Evolutionary conservation across 2,113 vertebrate genomes (phyloP).

Genomic region (Ciconia stormi): DNA sequence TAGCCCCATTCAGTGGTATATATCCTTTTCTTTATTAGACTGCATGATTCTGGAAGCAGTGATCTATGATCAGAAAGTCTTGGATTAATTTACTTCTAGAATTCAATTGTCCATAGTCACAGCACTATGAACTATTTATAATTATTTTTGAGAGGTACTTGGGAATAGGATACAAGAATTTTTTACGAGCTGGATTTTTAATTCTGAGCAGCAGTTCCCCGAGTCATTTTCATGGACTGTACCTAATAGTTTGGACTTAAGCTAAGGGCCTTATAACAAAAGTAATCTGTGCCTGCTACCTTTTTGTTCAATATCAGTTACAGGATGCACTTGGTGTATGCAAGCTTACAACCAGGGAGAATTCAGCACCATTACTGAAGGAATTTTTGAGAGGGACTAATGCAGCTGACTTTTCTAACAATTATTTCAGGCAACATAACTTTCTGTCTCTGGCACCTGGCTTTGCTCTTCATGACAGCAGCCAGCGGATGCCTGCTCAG

Average conservation of each 20-base stretch:
- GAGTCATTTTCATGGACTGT: not conserved
- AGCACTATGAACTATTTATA: not conserved
- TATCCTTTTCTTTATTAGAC: not conserved
- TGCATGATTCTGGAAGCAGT: not conserved
- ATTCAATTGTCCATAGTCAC: not conserved
- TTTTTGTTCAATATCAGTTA: not conserved
- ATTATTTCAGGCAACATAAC: not conserved
- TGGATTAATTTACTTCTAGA: not conserved
- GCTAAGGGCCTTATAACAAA: not conserved
- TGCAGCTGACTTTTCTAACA: not conserved
- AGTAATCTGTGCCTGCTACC: not conserved
- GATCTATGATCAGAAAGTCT: not conserved
- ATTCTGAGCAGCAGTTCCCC: not conserved
- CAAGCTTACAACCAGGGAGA: not conserved
- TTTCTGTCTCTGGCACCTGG: not conserved
- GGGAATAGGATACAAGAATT: not conserved
- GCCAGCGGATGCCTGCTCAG: accelerated
- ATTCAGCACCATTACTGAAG: not conserved
- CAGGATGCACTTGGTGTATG: not conserved
- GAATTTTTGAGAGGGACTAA: not conserved
- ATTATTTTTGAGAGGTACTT: not conserved
- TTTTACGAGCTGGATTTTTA: not conserved
- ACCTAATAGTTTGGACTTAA: not conserved
- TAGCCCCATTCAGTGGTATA: not conserved
- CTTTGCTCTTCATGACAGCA: not conserved